Evolutionary conservation across 2,113 vertebrate species (phyloP), one percentile per base, ranked within the genome.

Genomic region (Caretta caretta): DNA sequence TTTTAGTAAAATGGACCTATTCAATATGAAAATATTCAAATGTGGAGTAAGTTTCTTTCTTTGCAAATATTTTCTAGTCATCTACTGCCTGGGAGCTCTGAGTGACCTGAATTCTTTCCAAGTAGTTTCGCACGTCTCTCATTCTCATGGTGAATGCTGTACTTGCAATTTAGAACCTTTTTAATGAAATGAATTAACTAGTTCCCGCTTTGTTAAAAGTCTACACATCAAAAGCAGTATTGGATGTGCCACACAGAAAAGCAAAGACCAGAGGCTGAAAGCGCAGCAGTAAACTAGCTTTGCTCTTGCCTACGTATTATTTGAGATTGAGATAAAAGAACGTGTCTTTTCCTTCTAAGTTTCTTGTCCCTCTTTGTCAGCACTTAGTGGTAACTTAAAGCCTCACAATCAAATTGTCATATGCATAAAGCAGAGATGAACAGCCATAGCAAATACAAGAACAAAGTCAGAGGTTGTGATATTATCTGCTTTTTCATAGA

Each of bases 271-370:
- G 51, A 84, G 72, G 10, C 38, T 69, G 50, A 89, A 72, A 84
- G 51, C 51, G 59, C 0, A 5, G 27, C 50, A 7, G 16, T 56
- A 79, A 87, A 11, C 16, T 87, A 2, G 0, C 31, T 92, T 78
- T 94, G 90, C 35, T 94, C 24, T 94, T 93, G 42, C 5, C 38
- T 91, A 53, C 4, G 0, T 90, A 11, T 88, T 86, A 48, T 94
- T 86, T 96, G 65, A 76, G 83, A 17, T 38, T 59, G 62, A 92
- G 31, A 51, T 92, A 89, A 96, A 92, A 42, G 57, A 81, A 49
- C 17, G 16, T 22, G 1, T 89, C 65, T 87, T 87, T 92, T 94
- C 78, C 51, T 75, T 84, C 12, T 19, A 54, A 80, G 38, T 83
- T 54, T 94, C 14, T 3, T 59, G 9, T 82, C 62, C 19, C 12